Conservation (phyloP, 2,888 invertebrate species). For the Amphimallon solstitiale region DNA sequence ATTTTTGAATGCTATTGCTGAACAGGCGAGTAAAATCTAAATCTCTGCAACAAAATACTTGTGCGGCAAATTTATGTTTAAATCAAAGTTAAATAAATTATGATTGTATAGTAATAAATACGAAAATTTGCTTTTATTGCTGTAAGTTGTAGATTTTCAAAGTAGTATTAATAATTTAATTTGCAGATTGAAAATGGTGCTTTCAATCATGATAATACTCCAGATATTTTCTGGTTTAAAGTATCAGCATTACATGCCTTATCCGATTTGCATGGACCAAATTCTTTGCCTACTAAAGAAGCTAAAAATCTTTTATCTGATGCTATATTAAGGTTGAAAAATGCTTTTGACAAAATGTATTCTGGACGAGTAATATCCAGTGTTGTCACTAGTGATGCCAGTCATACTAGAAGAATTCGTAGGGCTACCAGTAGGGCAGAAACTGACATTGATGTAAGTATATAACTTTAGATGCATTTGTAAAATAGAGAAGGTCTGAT, state of each 20-base stretch:
- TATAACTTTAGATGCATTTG: slow-evolving; percentile 8
- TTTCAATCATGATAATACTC: slow-evolving; percentile 66
- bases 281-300: slow-evolving; percentile 72
- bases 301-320: slow-evolving; percentile 71
- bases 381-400: slow-evolving; percentile 73
- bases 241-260: slow-evolving; percentile 69
- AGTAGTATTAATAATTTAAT: not conserved
- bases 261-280: slow-evolving; percentile 72
- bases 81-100: too few species aligned
- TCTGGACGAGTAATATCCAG: slow-evolving; percentile 71
- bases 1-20: slow-evolving; percentile 68
- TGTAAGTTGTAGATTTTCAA: not conserved
- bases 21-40: slow-evolving; percentile 60
- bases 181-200: slow-evolving; percentile 64
- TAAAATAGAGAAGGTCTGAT: too few species aligned
- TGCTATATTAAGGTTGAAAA: slow-evolving; percentile 66
- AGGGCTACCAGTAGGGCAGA: slow-evolving; percentile 43
- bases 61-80: too few species aligned
- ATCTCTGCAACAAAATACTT: not conserved
- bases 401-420: slow-evolving; percentile 68
- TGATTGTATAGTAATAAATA: too few species aligned
- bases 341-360: slow-evolving; percentile 68
- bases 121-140: too few species aligned
- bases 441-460: slow-evolving; percentile 30
- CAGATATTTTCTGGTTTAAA: slow-evolving; percentile 76